These are phyloP conservation scores for Nothobranchius furzeri DNA, from an alignment of 2,113 vertebrate species.

Conservation along the genomic window DNA sequence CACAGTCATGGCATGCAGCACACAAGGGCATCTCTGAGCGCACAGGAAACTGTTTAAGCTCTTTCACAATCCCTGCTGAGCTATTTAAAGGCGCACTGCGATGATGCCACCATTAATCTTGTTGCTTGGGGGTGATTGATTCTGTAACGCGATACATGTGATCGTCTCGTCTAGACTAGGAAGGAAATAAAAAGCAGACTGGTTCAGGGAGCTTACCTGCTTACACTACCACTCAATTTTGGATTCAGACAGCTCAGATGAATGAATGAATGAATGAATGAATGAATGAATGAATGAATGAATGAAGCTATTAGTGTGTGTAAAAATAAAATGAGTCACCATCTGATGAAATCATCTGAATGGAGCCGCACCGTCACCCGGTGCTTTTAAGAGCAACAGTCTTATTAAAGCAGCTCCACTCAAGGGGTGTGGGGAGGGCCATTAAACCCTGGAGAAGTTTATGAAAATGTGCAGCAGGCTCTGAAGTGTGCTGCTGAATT, in stretches of 20 bases:
- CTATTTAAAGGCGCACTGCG: slow-evolving; percentile 16
- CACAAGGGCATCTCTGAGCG: slow-evolving; percentile 24
- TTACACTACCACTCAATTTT: slow-evolving; percentile 22
- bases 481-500: slow-evolving; percentile 71
- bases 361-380: slow-evolving; percentile 39
- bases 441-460: slow-evolving; percentile 58
- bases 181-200: slow-evolving; percentile 22
- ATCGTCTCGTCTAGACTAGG: slow-evolving; percentile 57
- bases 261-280: slow-evolving; percentile 16
- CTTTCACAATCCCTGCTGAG: slow-evolving; percentile 15
- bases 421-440: slow-evolving; percentile 41
- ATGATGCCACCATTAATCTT: slow-evolving; percentile 45
- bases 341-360: slow-evolving; percentile 60
- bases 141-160: slow-evolving; percentile 40
- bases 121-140: slow-evolving; percentile 36
- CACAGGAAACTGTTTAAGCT: neutral
- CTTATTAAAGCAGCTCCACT: slow-evolving; percentile 43
- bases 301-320: slow-evolving; percentile 48
- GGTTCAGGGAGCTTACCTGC: slow-evolving; percentile 13
- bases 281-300: slow-evolving; percentile 40
- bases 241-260: slow-evolving; percentile 27
- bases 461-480: slow-evolving; percentile 54
- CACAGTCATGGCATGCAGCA: slow-evolving; percentile 29
- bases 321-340: slow-evolving; percentile 31
- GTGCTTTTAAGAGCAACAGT: slow-evolving; percentile 48